Evolutionary conservation across 1,140 invertebrate species (phyloP), one percentile per base, ranked within the genome.

Genomic region (Listronotus bonariensis): DNA sequence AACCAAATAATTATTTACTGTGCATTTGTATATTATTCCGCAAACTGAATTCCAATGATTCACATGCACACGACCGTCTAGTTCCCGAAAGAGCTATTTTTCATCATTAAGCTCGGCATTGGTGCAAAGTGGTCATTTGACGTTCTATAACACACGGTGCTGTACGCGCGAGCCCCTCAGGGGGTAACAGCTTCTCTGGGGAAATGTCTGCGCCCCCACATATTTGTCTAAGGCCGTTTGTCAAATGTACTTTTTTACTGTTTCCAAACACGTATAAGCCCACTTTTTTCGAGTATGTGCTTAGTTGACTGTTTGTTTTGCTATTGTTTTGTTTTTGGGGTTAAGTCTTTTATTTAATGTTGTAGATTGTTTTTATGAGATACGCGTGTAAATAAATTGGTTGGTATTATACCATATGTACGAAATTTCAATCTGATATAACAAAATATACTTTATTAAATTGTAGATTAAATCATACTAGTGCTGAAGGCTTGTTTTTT

Each of bases 41-140:
- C n/a, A 56, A 18, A 41, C 53, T 31, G 51, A 61, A 61, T 61
- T 61, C 68, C 64, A 66, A 74, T 77, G 75, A 77, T 76, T 76
- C 75, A 77, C 67, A 18, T 34, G 14, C 34, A 54, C 17, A 54
- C 36, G 20, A 45, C 54, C 11, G 54, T 31, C 14, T 61, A 42
- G 17, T 20, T 74, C 77, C 72, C 77, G 46, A 40, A 55, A 71
- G 78, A 51, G 57, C 69, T 67, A 77, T 79, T 77, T n/a, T 79
- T 80, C 77, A 80, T 79, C 78, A 78, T 80, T 80, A 80, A 68
- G 42, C 53, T 62, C 63, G 65, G 72, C 77, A 78, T 76, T 72
- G 72, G 71, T 78, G 74, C 78, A 79, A 80, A 79, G 77, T 78
- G 78, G 78, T 78, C 77, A 80, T 80, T 78, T 78, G 76, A 77